A percentile compares a stretch with the other conserved stretches of the same genome.
Conservation (phyloP, 2,797 vertebrate species). For the Psittacula derbiana region DNA sequence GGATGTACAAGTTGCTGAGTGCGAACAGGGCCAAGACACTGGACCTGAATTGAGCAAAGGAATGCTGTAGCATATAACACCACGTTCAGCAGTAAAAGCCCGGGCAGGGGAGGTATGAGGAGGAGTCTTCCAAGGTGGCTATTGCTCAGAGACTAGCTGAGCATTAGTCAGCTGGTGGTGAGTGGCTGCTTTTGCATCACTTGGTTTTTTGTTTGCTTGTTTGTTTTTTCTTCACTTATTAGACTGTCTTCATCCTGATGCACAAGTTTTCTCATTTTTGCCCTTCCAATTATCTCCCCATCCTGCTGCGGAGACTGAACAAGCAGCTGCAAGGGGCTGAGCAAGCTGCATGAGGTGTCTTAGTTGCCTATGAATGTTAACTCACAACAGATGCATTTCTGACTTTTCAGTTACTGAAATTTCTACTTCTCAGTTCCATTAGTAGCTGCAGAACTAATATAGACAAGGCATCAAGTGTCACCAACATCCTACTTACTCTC, state of each 20-base stretch:
- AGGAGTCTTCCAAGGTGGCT: neutral
- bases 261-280: neutral
- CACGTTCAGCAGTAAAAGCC: neutral
- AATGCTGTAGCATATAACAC: neutral
- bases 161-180: neutral
- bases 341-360: neutral
- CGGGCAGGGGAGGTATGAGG: fast-evolving
- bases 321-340: neutral
- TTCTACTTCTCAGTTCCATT: neutral
- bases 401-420: neutral
- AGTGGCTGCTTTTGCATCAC: neutral
- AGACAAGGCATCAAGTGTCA: neutral
- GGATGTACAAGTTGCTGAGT: neutral
- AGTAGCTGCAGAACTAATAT: neutral
- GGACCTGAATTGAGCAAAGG: neutral
- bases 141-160: neutral
- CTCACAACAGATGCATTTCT: neutral
- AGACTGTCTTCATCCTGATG: neutral
- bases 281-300: neutral
- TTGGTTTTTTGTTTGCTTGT: neutral
- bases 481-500: neutral
- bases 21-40: neutral
- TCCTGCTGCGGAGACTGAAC: neutral
- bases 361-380: neutral
- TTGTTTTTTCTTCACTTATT: neutral